Evolutionary conservation across 2,797 vertebrate species (phyloP).

Genomic region (Cirrhinus molitorella): DNA sequence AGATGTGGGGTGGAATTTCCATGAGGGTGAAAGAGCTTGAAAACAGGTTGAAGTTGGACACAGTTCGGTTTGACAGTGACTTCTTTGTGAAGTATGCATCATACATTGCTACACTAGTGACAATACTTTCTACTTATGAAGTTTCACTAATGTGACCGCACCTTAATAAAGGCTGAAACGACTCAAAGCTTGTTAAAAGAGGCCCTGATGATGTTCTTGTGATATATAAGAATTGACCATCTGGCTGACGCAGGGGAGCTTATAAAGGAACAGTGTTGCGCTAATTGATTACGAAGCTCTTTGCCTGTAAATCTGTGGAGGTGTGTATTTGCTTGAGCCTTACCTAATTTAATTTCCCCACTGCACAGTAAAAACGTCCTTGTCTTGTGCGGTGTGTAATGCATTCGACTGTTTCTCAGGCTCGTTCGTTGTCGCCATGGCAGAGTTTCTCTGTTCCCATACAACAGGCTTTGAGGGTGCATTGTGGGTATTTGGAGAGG

Average conservation of each 20-base stretch:
- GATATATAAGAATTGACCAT: conserved; percentile 10
- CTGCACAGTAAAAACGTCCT: conserved; percentile 58
- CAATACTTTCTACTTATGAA: not conserved
- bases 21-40: no score
- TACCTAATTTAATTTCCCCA: conserved; percentile 67
- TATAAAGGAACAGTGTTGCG: conserved; percentile 55
- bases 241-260: conserved; percentile 38
- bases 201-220: conserved; percentile 2
- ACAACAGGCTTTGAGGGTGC: conserved; percentile 66
- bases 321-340: conserved; percentile 45
- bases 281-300: conserved; percentile 66
- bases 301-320: conserved; percentile 60
- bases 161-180: conserved; percentile 2
- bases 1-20: no score
- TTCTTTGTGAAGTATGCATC: no score
- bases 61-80: no score
- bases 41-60: no score
- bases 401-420: conserved; percentile 55
- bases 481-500: conserved; percentile 69
- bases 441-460: conserved; percentile 45
- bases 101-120: not conserved
- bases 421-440: conserved; percentile 13
- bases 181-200: not conserved
- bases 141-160: not conserved
- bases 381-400: conserved; percentile 59